phyloP scores from a whole-genome alignment of 2,797 vertebrate species.

The Momotus momota region DNA sequence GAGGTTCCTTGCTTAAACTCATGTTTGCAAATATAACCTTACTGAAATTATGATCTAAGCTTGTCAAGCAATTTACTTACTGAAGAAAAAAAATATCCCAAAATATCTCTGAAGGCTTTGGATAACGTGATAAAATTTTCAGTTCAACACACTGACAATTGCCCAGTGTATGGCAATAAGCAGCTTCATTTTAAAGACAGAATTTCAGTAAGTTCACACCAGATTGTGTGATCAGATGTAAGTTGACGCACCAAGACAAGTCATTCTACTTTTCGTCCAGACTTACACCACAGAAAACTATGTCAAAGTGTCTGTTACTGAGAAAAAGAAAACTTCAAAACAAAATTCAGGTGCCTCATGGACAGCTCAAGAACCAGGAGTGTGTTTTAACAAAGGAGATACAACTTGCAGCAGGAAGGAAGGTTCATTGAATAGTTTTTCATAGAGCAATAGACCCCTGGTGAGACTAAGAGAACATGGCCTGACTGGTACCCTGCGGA shows the following conservation, averaged over 20 bases:
- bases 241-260: neutral
- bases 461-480: neutral
- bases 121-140: neutral
- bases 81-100: neutral
- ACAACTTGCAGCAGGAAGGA: neutral
- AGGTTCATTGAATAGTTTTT: neutral
- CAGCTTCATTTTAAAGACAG: neutral
- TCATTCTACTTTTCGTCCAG: neutral
- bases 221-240: neutral
- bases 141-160: neutral
- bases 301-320: neutral
- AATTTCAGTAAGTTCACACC: neutral
- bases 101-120: neutral
- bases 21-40: neutral
- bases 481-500: neutral
- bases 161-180: neutral
- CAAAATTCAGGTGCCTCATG: neutral
- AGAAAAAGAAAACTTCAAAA: neutral
- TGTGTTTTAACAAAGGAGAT: neutral
- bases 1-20: neutral
- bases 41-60: neutral
- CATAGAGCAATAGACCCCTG: accelerated
- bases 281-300: neutral
- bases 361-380: neutral
- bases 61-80: neutral